Conservation (phyloP, 2,888 invertebrate genomes). For the Parnassius apollo region DNA sequence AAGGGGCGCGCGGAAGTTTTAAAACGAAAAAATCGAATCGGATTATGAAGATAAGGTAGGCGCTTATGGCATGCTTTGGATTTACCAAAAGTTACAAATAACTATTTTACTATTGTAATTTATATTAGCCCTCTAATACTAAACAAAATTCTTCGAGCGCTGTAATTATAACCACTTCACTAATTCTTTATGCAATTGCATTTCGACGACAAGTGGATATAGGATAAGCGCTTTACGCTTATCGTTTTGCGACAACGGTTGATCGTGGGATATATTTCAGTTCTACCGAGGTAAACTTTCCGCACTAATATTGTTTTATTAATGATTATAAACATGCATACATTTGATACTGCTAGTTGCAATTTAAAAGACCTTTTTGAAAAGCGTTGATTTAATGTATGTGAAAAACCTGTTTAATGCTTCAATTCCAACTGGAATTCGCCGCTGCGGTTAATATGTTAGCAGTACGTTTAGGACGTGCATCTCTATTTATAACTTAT, state of each 20-base stretch:
- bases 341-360: constrained; percentile 6
- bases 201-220: constrained; percentile 5
- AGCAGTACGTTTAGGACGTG: constrained; percentile 13
- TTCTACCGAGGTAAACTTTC: background rate
- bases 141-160: background rate
- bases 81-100: too few relatives aligned
- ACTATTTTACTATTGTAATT: too few relatives aligned
- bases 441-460: constrained; percentile 18
- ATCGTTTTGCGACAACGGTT: background rate
- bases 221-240: too few relatives aligned
- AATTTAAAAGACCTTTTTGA: constrained; percentile 19
- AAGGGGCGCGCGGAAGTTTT: too few relatives aligned
- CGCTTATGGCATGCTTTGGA: too few relatives aligned
- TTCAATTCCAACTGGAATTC: constrained; percentile 15
- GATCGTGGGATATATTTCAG: background rate
- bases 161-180: background rate
- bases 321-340: background rate
- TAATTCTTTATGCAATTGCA: background rate
- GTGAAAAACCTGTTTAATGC: constrained; percentile 21
- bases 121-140: background rate
- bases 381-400: constrained; percentile 23
- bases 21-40: too few relatives aligned
- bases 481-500: constrained; percentile 14
- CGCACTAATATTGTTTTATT: background rate
- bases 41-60: too few relatives aligned